Evolutionary conservation across 2,113 vertebrate species (phyloP).

Genomic region (Fulica atra): DNA sequence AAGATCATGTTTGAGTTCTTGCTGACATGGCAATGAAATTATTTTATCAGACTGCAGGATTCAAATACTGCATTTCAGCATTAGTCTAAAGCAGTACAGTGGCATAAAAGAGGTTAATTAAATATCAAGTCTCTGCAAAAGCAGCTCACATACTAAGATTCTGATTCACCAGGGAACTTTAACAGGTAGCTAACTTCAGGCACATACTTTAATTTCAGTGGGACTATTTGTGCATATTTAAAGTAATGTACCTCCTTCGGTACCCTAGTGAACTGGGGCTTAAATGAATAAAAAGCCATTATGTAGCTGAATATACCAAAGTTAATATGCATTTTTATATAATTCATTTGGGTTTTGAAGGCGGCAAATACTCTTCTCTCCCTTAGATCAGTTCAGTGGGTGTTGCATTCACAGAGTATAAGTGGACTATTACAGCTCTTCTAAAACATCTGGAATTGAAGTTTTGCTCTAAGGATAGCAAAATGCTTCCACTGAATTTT

Average conservation of each 20-base stretch:
- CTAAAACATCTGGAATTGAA: background rate
- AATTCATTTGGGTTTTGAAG: background rate
- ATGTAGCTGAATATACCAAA: background rate
- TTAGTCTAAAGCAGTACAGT: background rate
- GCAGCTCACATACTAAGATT: background rate
- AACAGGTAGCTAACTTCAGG: background rate
- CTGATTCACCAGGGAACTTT: background rate
- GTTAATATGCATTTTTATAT: background rate
- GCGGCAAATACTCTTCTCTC: background rate
- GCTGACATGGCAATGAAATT: background rate
- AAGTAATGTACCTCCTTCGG: background rate
- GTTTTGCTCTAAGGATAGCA: background rate
- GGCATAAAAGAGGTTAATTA: background rate
- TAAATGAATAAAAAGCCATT: background rate
- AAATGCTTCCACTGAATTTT: background rate
- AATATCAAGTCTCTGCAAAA: background rate
- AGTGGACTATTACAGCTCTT: background rate
- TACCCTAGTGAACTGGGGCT: background rate
- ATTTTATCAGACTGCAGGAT: background rate
- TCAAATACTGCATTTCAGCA: background rate
- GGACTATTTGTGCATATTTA: background rate
- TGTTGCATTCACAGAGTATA: background rate
- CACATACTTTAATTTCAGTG: background rate
- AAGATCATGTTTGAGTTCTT: background rate
- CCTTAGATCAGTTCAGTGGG: background rate